Conservation (phyloP, 1,140 invertebrate species). For the Caenorhabditis tropicalis region DNA sequence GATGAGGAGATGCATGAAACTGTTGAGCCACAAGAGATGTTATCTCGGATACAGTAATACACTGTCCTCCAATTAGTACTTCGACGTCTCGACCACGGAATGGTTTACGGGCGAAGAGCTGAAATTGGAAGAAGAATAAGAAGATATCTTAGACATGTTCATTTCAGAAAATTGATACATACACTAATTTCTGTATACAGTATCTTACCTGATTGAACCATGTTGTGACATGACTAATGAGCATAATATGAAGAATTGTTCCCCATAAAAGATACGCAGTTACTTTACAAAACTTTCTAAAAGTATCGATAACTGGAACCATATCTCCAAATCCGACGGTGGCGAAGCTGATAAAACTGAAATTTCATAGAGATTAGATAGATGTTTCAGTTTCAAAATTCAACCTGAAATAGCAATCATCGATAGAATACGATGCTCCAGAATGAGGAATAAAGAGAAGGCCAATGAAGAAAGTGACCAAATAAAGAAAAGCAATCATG, state of each 20-base stretch:
- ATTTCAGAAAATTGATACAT: too few relatives aligned
- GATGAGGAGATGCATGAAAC: conserved; percentile 10
- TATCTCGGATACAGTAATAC: conserved; percentile 21
- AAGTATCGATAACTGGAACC: neutral
- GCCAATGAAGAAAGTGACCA: neutral
- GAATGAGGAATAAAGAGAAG: conserved; percentile 3
- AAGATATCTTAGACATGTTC: too few relatives aligned
- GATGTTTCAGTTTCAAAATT: neutral
- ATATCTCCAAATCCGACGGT: conserved; percentile 40
- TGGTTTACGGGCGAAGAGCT: conserved; percentile 4
- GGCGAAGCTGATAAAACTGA: conserved; percentile 38
- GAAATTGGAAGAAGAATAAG: neutral
- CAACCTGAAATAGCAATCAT: conserved; percentile 39
- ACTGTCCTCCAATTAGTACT: conserved; percentile 3
- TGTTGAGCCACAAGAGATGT: conserved; percentile 8
- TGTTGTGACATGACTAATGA: neutral
- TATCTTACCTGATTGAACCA: neutral
- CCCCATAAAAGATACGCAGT: neutral
- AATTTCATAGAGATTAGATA: neutral
- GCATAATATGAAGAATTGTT: conserved; percentile 11
- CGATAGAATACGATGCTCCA: neutral
- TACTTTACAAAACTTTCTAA: neutral
- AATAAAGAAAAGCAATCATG: neutral
- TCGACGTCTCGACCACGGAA: neutral
- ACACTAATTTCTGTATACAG: too few relatives aligned